Evolutionary conservation across 2,797 vertebrate genomes (phyloP).

Genomic region (Poecile montanus): DNA sequence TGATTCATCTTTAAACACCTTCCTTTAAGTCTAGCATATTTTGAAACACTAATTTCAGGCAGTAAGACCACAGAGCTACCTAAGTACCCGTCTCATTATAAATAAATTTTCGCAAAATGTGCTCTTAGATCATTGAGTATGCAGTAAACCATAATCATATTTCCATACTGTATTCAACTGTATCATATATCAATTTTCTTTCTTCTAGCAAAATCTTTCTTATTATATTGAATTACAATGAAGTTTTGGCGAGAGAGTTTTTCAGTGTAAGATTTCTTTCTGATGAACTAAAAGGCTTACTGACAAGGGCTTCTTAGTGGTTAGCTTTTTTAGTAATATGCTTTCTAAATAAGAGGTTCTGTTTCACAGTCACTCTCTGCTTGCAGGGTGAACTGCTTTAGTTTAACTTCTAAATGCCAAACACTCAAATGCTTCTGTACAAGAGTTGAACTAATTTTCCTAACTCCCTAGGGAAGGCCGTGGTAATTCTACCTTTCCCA

Average conservation of each 20-base stretch:
- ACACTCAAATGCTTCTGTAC: constrained; percentile 25
- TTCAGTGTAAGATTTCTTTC: constrained; percentile 42
- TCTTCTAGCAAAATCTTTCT: constrained; percentile 12
- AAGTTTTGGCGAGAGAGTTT: constrained; percentile 28
- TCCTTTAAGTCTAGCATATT: neutral
- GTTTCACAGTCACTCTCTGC: constrained; percentile 56
- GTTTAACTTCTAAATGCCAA: constrained; percentile 70
- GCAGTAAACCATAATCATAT: neutral
- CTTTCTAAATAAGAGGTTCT: constrained; percentile 67
- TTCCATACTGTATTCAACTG: constrained; percentile 1
- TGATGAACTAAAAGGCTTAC: constrained; percentile 57
- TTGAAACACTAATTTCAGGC: neutral
- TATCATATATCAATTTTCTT: constrained; percentile 14
- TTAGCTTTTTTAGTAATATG: constrained; percentile 56
- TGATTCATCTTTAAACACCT: neutral
- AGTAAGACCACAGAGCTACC: neutral
- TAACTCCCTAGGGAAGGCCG: neutral
- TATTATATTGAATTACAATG: constrained; percentile 26
- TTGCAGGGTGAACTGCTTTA: constrained; percentile 59
- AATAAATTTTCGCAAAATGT: constrained; percentile 7
- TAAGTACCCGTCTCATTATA: neutral
- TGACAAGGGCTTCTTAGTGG: constrained; percentile 51
- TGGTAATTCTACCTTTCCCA: neutral
- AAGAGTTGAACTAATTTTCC: constrained; percentile 2
- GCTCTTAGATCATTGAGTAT: neutral